Conservation (phyloP, 2,888 invertebrate species). For the Patella depressa region DNA sequence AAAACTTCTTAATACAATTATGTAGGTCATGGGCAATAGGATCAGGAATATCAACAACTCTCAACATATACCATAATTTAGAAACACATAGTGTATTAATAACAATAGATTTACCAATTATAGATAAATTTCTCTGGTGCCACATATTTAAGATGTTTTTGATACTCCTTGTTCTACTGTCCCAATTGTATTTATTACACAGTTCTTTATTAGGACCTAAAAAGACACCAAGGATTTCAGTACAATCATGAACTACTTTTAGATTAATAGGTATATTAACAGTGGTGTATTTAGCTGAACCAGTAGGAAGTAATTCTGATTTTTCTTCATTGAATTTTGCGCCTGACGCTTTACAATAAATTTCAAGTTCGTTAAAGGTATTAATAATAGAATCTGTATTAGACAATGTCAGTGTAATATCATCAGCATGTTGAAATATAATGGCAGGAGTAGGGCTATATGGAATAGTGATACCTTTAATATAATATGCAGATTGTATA, state of each 20-base stretch:
- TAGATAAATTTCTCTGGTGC: not conserved
- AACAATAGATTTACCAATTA: not conserved
- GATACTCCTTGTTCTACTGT: not conserved
- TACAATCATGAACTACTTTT: not conserved
- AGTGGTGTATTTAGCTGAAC: not conserved
- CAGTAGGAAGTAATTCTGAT: not conserved
- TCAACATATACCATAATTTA: not conserved
- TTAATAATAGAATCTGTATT: not conserved
- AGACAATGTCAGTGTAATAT: not conserved
- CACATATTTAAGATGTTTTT: not conserved
- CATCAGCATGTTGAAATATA: not conserved
- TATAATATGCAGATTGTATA: not conserved
- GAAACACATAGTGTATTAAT: not conserved
- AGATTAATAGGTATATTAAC: not conserved
- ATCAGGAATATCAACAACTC: conserved; percentile 8
- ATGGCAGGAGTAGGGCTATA: not conserved
- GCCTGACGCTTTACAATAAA: not conserved
- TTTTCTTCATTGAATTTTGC: not conserved
- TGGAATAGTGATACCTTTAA: not conserved
- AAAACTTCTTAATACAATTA: not conserved
- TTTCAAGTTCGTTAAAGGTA: not conserved
- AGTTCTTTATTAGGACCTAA: not conserved
- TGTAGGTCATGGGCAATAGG: not conserved
- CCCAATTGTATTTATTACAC: not conserved
- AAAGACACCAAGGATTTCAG: not conserved